Conservation (phyloP, 2,888 invertebrate species). For the Coleophora flavipennella region DNA sequence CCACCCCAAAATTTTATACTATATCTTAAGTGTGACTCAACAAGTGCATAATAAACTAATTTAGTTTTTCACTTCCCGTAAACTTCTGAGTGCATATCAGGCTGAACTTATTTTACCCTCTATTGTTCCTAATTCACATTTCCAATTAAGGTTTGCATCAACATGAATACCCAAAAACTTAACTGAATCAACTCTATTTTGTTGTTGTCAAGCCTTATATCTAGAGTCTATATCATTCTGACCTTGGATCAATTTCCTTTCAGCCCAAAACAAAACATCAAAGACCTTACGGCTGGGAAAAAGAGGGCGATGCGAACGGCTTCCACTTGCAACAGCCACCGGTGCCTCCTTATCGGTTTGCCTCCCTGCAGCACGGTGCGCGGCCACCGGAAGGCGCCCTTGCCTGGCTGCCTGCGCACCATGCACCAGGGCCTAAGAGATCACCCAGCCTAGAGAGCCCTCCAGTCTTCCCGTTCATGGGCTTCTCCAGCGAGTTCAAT, state of each 20-base stretch:
- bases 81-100: too few species aligned
- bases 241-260: constrained; percentile 24
- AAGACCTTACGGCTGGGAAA: constrained; percentile 83
- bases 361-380: constrained; percentile 77
- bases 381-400: constrained; percentile 48
- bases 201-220: neutral
- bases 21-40: too few species aligned
- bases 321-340: constrained; percentile 71
- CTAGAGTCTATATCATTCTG: neutral
- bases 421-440: constrained; percentile 29
- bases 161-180: too few species aligned
- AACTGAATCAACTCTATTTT: too few species aligned
- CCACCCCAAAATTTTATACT: too few species aligned
- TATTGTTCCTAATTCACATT: too few species aligned
- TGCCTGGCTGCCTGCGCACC: constrained; percentile 60
- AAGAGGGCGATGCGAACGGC: constrained; percentile 49
- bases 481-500: constrained; percentile 61
- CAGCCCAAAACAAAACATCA: constrained; percentile 85
- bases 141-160: too few species aligned
- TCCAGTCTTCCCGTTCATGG: constrained; percentile 64
- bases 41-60: too few species aligned
- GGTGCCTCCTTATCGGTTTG: constrained; percentile 75
- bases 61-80: too few species aligned
- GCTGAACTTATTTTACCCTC: too few species aligned
- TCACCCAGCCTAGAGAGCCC: constrained; percentile 62